phyloP scores from a whole-genome alignment of 2,888 invertebrate genomes.

The Eucera pruinosa region DNA sequence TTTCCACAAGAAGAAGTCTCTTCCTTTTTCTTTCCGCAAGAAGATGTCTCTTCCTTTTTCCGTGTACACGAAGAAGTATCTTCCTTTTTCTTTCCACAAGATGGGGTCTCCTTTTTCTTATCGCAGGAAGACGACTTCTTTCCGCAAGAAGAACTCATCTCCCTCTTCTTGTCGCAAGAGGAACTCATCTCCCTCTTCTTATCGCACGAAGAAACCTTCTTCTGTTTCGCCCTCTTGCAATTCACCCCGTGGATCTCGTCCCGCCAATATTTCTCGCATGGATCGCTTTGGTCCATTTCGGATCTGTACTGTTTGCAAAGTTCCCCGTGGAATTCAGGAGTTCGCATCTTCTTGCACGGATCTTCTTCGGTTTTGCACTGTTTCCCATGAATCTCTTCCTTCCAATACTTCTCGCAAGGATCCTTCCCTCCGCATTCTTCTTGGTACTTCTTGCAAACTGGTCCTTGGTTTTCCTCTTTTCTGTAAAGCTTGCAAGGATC shows the following conservation, averaged over 20 bases:
- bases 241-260: constrained; percentile 5
- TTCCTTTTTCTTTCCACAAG: too few relatives aligned
- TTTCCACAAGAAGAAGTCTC: too few relatives aligned
- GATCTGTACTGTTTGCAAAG: neutral
- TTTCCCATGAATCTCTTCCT: neutral
- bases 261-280: constrained; percentile 35
- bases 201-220: neutral
- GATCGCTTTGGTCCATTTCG: constrained; percentile 15
- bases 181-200: neutral
- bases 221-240: constrained; percentile 18
- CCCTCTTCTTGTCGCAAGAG: too few relatives aligned
- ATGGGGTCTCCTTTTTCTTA: too few relatives aligned
- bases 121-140: too few relatives aligned
- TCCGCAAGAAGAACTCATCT: too few relatives aligned
- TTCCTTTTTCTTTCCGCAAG: too few relatives aligned
- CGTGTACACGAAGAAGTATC: too few relatives aligned
- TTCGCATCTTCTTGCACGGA: constrained; percentile 45
- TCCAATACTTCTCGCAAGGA: constrained; percentile 31
- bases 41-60: too few relatives aligned
- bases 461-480: constrained; percentile 4
- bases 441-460: constrained; percentile 37
- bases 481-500: constrained; percentile 28
- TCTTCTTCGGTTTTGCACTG: constrained; percentile 17
- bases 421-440: constrained; percentile 29
- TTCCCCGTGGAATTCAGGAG: constrained; percentile 18